phyloP scores from a whole-genome alignment of 1,140 invertebrate genomes.

The Uloborus diversus region DNA sequence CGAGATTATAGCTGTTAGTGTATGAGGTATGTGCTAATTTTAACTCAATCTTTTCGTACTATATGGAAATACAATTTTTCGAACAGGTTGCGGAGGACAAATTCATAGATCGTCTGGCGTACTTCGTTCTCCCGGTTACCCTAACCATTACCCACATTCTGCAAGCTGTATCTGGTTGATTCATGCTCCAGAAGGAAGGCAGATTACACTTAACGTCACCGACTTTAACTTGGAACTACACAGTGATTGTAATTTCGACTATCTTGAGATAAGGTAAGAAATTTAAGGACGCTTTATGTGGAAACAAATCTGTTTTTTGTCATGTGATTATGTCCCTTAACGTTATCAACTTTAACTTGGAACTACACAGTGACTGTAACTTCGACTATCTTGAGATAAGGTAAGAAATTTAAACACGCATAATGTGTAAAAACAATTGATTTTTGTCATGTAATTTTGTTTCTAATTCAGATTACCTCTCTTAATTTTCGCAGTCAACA shows the following conservation, averaged over 20 bases:
- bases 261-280: slow-evolving; percentile 78
- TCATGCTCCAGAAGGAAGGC: slow-evolving; percentile 72
- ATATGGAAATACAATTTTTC: too few relatives aligned
- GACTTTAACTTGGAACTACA: slow-evolving; percentile 76
- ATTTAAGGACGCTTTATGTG: slow-evolving; percentile 25
- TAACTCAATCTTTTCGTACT: too few relatives aligned
- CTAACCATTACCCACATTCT: slow-evolving; percentile 73
- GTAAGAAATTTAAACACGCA: too few relatives aligned
- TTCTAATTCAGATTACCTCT: too few relatives aligned
- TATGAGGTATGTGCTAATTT: too few relatives aligned
- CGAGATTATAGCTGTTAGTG: too few relatives aligned
- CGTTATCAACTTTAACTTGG: slow-evolving; percentile 77
- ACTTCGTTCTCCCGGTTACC: slow-evolving; percentile 80
- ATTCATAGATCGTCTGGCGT: slow-evolving; percentile 74
- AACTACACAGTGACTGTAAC: slow-evolving; percentile 70
- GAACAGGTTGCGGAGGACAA: slow-evolving; percentile 78
- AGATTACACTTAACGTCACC: slow-evolving; percentile 77
- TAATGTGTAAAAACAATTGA: too few relatives aligned
- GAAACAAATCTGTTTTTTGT: not conserved
- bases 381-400: slow-evolving; percentile 83
- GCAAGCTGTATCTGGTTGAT: slow-evolving; percentile 81
- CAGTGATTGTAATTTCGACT: slow-evolving; percentile 75
- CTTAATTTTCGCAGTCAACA: too few relatives aligned
- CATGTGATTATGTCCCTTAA: slow-evolving; percentile 70
- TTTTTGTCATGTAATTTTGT: too few relatives aligned